Evolutionary conservation across 2,888 invertebrate species (phyloP), one percentile per base, ranked within the genome.

Genomic region (Myopa tessellatipennis): DNA sequence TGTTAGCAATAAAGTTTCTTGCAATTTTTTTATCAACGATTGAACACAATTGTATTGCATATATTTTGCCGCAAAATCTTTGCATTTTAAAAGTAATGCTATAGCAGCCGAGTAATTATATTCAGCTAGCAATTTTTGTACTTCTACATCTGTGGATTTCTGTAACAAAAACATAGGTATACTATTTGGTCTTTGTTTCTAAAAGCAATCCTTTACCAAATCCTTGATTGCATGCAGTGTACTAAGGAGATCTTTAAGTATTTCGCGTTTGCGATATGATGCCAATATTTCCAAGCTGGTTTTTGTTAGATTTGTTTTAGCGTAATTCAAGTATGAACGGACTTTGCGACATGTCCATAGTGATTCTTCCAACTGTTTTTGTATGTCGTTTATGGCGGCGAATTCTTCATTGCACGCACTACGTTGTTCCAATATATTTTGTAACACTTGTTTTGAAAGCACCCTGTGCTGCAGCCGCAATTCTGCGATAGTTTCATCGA

Each of bases 51-150:
- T 93, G 85, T 95, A 98, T 86, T 98, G 96, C 84, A 93, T 94
- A 85, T 96, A 96, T 61, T 93, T 94, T 0, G 92, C 92, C 0
- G 98, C 97, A 0, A 95, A 96, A 85, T 93, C 94, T 85, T 95
- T 95, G 85, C 97, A 97, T 87, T 95, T 96, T 52, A 97, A 89
- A 76, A 98, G 92, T 40, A 98, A 90, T n/a, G 95, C 93, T 78
- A 98, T 98, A 0, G 98, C 98, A 68, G 94, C 95, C 26, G 95
- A 94, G 88, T 95, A 98, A 86, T 98, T 95, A 83, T 94, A 95
- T 84, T 93, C 95, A 76, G 91, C 90, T n/a, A 98, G 86, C 78
- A 98, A 90, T 82, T 95, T 94, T 69, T 96, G 93, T 0, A 97
- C 92, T 84, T 95, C 92, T 70, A 94, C 93, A 87, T 97, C 97